Percentiles rank a stretch among this genome's conserved stretches.
phyloP scores from a whole-genome alignment of 2,888 invertebrate species.

The Fragum fragum region DNA sequence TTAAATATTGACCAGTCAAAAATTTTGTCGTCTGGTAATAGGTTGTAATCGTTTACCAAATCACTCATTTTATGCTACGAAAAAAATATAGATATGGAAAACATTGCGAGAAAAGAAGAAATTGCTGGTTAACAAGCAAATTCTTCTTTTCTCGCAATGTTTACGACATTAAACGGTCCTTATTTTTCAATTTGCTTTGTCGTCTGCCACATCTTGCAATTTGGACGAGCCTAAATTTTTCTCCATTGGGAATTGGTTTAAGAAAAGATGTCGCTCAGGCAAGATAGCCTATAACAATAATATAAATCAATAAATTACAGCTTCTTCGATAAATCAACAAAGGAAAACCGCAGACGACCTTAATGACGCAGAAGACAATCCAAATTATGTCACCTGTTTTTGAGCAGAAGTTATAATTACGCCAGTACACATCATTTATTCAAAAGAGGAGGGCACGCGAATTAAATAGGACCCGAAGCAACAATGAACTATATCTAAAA shows the following conservation, averaged over 20 bases:
- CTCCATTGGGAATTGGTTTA: too few species aligned
- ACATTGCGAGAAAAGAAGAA: too few species aligned
- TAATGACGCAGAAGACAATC: conserved; percentile 9
- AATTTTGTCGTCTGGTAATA: too few species aligned
- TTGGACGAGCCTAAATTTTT: too few species aligned
- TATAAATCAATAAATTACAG: not conserved
- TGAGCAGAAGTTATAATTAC: not conserved
- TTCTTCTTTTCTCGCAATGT: conserved; percentile 9
- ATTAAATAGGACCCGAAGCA: conserved; percentile 12
- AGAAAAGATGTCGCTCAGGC: not conserved
- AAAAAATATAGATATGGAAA: too few species aligned
- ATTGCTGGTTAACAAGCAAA: conserved; percentile 3
- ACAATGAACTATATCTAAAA: not conserved
- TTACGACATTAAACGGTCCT: too few species aligned
- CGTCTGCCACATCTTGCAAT: too few species aligned
- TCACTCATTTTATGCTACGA: too few species aligned
- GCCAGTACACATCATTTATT: conserved; percentile 6
- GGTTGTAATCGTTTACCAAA: too few species aligned
- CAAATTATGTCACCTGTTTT: conserved; percentile 24
- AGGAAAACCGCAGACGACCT: not conserved
- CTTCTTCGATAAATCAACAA: conserved; percentile 1
- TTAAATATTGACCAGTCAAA: too few species aligned
- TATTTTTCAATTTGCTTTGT: too few species aligned
- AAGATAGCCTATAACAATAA: not conserved
- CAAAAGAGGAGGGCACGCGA: not conserved